These are phyloP conservation scores for Eira barbara DNA, from an alignment of 2,113 vertebrate species.

Conservation along the genomic window DNA sequence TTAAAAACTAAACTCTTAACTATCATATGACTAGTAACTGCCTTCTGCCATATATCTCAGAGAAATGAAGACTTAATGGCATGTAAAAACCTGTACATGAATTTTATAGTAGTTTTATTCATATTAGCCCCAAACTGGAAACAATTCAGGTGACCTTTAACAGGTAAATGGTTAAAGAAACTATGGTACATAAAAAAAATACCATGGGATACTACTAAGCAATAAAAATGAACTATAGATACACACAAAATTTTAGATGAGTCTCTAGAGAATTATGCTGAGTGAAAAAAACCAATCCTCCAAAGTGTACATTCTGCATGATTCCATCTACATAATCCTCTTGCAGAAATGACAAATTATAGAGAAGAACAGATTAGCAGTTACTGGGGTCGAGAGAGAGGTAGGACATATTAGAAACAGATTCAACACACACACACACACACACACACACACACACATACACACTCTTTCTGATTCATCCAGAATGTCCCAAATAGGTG, in stretches of 20 bases:
- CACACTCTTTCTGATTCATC: background rate
- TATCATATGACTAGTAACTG: background rate
- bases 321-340: background rate
- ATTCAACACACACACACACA: background rate
- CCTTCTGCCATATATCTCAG: background rate
- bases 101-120: background rate
- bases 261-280: background rate
- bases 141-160: background rate
- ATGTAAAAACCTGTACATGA: background rate
- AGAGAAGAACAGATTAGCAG: background rate
- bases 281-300: background rate
- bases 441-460: background rate
- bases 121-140: background rate
- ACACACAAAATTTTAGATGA: background rate
- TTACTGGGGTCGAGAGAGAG: background rate
- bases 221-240: background rate
- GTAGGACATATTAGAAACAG: background rate
- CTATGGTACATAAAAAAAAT: background rate
- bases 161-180: background rate
- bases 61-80: background rate
- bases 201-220: background rate
- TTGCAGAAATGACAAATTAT: background rate
- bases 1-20: background rate
- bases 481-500: background rate
- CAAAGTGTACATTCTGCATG: background rate